Conservation (phyloP, 2,797 vertebrate species). For the Jordanella pulchra region DNA sequence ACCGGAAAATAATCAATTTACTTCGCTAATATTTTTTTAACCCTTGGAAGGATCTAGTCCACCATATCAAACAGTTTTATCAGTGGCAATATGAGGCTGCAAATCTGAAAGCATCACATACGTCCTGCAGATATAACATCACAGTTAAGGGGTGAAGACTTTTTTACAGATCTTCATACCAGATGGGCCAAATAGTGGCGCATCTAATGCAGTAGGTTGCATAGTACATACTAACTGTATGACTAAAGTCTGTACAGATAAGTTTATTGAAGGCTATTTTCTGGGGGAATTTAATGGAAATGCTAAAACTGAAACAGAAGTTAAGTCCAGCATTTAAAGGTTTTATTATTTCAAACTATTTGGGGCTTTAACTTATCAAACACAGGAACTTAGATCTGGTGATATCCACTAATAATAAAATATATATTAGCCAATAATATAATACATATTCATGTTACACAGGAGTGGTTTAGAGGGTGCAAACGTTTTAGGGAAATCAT, state of each 20-base stretch:
- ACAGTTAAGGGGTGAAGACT: not conserved
- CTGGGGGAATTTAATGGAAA: not conserved
- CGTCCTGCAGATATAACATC: no score
- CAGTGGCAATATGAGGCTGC: no score
- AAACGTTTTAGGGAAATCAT: constrained; percentile 63
- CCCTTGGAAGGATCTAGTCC: no score
- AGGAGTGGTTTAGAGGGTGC: constrained; percentile 61
- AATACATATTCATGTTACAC: constrained; percentile 57
- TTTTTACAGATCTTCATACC: not conserved
- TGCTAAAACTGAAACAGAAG: constrained; percentile 1
- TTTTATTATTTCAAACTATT: constrained; percentile 5
- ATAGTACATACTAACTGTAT: not conserved
- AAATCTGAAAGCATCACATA: no score
- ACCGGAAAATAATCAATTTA: no score
- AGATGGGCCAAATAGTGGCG: not conserved
- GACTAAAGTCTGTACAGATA: not conserved
- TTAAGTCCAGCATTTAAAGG: not conserved
- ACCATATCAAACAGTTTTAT: no score
- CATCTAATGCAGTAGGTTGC: not conserved
- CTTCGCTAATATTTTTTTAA: no score
- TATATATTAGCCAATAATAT: no score
- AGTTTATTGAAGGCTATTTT: not conserved
- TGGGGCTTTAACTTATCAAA: constrained; percentile 13
- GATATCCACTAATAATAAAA: not conserved
- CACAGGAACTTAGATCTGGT: not conserved